Evolutionary conservation across 1,140 invertebrate species (phyloP).

Genomic region (Octopus bimaculoides): DNA sequence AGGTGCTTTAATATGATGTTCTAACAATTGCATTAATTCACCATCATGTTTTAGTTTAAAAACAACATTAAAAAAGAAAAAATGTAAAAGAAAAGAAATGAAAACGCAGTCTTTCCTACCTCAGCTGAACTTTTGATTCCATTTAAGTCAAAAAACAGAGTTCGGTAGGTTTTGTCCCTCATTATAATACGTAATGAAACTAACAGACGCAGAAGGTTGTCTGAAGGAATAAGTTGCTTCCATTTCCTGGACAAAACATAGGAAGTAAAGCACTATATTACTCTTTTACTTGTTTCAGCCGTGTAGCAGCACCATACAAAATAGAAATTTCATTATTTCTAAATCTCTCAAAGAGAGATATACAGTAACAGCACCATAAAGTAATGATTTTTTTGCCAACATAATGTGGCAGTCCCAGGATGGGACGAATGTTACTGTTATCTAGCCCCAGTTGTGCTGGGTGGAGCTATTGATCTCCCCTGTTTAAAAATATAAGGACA

Average conservation of each 20-base stretch:
- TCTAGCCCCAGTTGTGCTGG: too few relatives aligned
- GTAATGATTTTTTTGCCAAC: background rate
- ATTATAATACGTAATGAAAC: conserved; percentile 53
- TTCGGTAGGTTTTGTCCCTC: conserved; percentile 49
- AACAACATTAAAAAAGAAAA: conserved; percentile 5
- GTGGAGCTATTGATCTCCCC: too few relatives aligned
- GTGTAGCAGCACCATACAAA: background rate
- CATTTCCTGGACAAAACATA: conserved; percentile 43
- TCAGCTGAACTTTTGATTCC: conserved; percentile 45
- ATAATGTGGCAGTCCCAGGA: background rate
- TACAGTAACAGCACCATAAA: background rate
- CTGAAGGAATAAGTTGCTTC: conserved; percentile 42
- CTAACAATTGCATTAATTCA: too few relatives aligned
- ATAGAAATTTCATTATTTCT: background rate
- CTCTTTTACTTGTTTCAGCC: background rate
- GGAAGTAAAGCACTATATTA: background rate
- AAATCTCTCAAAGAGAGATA: background rate
- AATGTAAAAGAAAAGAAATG: background rate
- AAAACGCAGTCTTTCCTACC: conserved; percentile 26
- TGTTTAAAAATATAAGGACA: too few relatives aligned
- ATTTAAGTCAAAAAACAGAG: conserved; percentile 42
- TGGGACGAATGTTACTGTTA: background rate
- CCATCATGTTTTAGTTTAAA: too few relatives aligned
- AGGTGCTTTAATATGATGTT: too few relatives aligned
- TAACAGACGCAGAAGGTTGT: conserved; percentile 49